Evolutionary conservation across 2,888 invertebrate species (phyloP).

Genomic region (Schrankia costaestrigalis): DNA sequence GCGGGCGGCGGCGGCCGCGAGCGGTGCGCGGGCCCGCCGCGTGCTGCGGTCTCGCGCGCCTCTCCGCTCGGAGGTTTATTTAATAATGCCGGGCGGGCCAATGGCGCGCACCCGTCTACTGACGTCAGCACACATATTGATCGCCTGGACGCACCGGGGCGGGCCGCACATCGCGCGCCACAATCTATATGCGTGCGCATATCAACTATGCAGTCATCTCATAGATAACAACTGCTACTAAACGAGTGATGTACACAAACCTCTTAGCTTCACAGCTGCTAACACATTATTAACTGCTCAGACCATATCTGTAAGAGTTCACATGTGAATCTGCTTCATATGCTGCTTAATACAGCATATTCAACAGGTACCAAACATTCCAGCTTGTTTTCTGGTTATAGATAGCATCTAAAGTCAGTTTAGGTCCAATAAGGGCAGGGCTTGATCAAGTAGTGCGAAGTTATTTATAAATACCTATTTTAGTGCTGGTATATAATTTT

Average conservation of each 20-base stretch:
- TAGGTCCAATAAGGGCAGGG: too few species aligned
- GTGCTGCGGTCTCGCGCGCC: slow-evolving; percentile 71
- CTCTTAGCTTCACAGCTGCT: slow-evolving; percentile 22
- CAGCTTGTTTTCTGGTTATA: too few species aligned
- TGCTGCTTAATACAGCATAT: too few species aligned
- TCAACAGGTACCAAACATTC: too few species aligned
- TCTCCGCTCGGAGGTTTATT: slow-evolving; percentile 71
- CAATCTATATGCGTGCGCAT: slow-evolving; percentile 34
- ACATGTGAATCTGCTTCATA: too few species aligned
- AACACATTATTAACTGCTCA: slow-evolving; percentile 13
- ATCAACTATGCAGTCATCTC: slow-evolving; percentile 31
- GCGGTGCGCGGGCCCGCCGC: slow-evolving; percentile 68
- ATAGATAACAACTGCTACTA: neutral
- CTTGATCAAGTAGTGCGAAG: too few species aligned
- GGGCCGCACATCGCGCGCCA: slow-evolving; percentile 41
- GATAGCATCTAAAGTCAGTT: too few species aligned
- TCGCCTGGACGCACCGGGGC: slow-evolving; percentile 41
- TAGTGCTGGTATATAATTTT: too few species aligned
- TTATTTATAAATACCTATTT: too few species aligned
- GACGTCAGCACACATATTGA: slow-evolving; percentile 74
- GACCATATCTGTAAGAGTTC: too few species aligned
- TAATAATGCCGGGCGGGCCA: slow-evolving; percentile 75
- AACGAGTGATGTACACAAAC: slow-evolving; percentile 18
- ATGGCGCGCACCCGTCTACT: slow-evolving; percentile 71
- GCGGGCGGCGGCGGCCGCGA: slow-evolving; percentile 66